Base-by-base conservation (phyloP, 2,113 vertebrate species). In the Panurus biarmicus region DNA sequence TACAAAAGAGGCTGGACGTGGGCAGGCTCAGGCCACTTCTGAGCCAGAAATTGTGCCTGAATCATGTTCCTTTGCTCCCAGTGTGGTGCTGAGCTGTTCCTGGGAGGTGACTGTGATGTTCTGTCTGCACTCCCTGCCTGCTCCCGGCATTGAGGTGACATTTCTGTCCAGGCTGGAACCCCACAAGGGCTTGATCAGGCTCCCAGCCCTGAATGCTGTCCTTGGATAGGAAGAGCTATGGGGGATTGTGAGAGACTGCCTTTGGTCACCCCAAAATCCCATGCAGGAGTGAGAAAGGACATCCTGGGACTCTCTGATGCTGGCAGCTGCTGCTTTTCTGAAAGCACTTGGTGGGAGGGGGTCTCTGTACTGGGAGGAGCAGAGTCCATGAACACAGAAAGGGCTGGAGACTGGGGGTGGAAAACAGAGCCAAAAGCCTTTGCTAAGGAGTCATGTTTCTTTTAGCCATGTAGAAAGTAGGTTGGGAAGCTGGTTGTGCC, bases 61-160 rank as follows among this genome's bases (percentile, higher is more conserved):
- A 61, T 79, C 2, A 3, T 48, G 35, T 38, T 89, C 36, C 48
- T 87, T 71, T 78, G 70, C 85, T 91, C 73, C 38, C 74, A 71
- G 60, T 0, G 0, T 47, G 65, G 69, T 89, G 69, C 57, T 3
- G 36, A 78, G 71, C 61, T 11, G 3, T 40, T 61, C 40, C 25
- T 44, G 42, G 62, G 61, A 89, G 57, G 38, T 48, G 70, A 24
- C 31, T 60, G 40, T 69, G 76, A 66, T 54, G 29, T 67, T 18
- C 66, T 67, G 66, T 47, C 50, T 66, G 44, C 12, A 4, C 50
- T 69, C 69, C 58, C 66, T 42, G 23, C 22, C 67, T 54, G 50
- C 35, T 75, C 19, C 44, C 75, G 51, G 60, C 7, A 2, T 42
- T 0, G 1, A 73, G 40, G 53, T 0, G 1, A 66, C 45, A 29